A percentile compares a stretch with the other conserved stretches of the same genome.
phyloP scores from a whole-genome alignment of 2,888 invertebrate genomes.

The Trilocha varians region DNA sequence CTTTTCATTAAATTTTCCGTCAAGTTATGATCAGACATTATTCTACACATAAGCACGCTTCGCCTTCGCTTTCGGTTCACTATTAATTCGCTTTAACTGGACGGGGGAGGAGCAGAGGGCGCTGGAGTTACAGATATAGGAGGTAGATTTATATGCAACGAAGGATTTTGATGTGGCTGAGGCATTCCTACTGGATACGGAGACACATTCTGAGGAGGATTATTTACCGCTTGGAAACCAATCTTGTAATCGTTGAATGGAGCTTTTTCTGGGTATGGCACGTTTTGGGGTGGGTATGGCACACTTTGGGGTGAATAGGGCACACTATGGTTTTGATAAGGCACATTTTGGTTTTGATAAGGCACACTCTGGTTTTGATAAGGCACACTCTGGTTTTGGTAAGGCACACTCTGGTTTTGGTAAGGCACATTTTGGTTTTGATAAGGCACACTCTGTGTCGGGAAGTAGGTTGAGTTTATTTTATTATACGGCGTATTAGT shows the following conservation, averaged over 20 bases:
- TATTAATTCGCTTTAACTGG: no score
- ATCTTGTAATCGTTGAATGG: neutral
- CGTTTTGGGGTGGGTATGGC: slow-evolving; percentile 2
- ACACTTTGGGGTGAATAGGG: neutral
- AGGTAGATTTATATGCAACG: no score
- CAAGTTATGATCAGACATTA: no score
- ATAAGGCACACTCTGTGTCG: neutral
- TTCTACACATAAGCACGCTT: no score
- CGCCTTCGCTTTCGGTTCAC: no score
- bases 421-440: neutral
- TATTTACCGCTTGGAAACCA: neutral
- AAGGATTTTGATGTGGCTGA: no score
- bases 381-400: neutral
- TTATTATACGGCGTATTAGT: slow-evolving; percentile 1
- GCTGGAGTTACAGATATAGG: no score
- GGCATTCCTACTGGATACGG: neutral
- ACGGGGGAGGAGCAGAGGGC: no score
- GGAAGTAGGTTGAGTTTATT: neutral
- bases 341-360: neutral
- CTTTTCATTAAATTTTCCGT: no score
- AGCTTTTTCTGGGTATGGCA: slow-evolving; percentile 2
- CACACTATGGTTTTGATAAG: neutral
- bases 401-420: neutral
- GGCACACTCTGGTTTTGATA: slow-evolving; percentile 1
- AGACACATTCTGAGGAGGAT: no score